Evolutionary conservation across 2,797 vertebrate genomes (phyloP).

Genomic region (Smutsia temminckii): DNA sequence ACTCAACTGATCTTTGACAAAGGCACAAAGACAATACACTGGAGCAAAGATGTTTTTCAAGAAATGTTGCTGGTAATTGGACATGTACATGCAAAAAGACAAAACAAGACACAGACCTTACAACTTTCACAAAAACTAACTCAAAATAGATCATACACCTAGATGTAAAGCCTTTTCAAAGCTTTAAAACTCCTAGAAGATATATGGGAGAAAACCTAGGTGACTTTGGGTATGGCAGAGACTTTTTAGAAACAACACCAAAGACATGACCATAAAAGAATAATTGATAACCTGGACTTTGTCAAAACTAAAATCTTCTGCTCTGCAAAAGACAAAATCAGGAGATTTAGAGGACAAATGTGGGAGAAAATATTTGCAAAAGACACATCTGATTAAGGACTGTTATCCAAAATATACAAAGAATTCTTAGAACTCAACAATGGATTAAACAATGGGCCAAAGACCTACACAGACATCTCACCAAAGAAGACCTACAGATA

Average conservation of each 20-base stretch:
- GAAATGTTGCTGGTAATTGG: neutral
- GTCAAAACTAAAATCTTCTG: neutral
- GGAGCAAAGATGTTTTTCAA: neutral
- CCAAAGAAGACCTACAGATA: neutral
- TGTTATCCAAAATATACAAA: neutral
- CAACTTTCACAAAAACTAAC: neutral
- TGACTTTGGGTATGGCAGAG: neutral
- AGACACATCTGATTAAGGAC: neutral
- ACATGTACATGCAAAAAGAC: neutral
- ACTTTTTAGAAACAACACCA: neutral
- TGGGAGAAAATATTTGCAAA: neutral
- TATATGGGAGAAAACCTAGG: neutral
- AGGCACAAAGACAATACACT: neutral
- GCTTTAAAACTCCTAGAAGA: neutral
- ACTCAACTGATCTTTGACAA: neutral
- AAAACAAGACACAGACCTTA: neutral
- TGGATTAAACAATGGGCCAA: neutral
- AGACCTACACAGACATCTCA: neutral
- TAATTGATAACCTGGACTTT: neutral
- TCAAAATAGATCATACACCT: neutral
- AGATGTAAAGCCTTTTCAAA: neutral
- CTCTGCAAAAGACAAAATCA: neutral
- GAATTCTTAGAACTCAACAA: neutral
- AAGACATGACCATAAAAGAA: neutral
- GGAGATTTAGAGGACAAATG: neutral